Evolutionary conservation across 2,888 invertebrate genomes (phyloP).

Genomic region (Digitonthophagus gazella): DNA sequence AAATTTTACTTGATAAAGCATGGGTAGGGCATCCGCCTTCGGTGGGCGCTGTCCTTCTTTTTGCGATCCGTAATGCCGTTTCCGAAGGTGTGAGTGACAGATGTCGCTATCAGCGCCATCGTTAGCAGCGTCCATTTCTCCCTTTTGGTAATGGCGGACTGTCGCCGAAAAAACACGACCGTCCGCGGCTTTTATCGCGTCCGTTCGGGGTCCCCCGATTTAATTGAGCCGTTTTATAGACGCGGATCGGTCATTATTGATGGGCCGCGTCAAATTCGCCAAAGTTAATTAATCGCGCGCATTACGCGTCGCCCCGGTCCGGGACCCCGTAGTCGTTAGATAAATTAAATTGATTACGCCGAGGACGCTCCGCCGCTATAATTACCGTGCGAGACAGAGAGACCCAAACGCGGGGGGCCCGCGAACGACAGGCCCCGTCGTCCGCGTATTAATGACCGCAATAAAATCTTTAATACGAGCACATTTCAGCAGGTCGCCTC

Average conservation of each 20-base stretch:
- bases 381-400: background rate
- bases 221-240: conserved; percentile 16
- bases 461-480: conserved; percentile 7
- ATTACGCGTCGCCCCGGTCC: background rate
- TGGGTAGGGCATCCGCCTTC: background rate
- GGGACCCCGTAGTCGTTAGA: conserved; percentile 2
- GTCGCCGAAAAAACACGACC: background rate
- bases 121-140: background rate
- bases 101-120: background rate
- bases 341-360: conserved; percentile 16
- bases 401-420: background rate
- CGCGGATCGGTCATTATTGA: conserved; percentile 7
- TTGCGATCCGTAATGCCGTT: background rate
- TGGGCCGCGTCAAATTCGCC: conserved; percentile 7
- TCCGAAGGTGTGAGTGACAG: background rate
- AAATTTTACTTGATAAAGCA: too few relatives aligned
- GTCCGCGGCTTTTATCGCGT: background rate
- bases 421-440: background rate
- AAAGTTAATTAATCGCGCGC: conserved; percentile 8
- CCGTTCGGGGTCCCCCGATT: background rate
- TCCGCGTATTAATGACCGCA: conserved; percentile 4
- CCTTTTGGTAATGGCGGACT: background rate
- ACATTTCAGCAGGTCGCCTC: background rate
- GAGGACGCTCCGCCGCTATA: background rate
- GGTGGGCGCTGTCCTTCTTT: background rate